Base-by-base conservation (phyloP, 2,797 vertebrate species). In the Cossypha niveicapilla region DNA sequence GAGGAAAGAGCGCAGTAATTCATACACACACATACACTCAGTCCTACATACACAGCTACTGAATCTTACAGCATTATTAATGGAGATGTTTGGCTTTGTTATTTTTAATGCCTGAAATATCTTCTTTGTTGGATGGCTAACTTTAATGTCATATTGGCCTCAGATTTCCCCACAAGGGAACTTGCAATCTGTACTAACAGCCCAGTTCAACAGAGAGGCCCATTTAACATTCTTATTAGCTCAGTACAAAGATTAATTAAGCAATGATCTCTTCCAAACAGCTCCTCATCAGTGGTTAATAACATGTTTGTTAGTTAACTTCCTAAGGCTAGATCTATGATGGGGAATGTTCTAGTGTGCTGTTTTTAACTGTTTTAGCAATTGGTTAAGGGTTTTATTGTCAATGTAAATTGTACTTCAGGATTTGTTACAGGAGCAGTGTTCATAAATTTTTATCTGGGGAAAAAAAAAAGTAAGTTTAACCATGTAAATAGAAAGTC, bases 241-340 rank as follows among this genome's bases (percentile, higher is more conserved):
- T 97, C 73, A 87, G 90, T 81, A 93, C 93, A 86, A 94, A 97
- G 96, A 97, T 97, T 95, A 97, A 97, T 97, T 97, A 97, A 97
- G 94, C 76, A 95, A 94, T 92, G 86, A 92, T 86, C 65, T 94
- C 63, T 94, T 95, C 81, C 86, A 78, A 80, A 60, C 51, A 68
- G 77, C 74, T 88, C 68, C 89, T 92, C 92, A 74, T 92, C 86
- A 89, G 83, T 93, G 91, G 90, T 92, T 92, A 96, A 95, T 93
- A 97, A 88, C 81, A 60, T 77, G 70, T 95, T 93, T 95, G 85
- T 94, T 94, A 88, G 92, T 91, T 96, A 94, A 92, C 58, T 97
- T 97, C 92, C 85, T 80, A 67, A 77, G 91, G 92, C 85, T 78
- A 70, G 87, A 54, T 87, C 74, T 87, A 47, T 32, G 60, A 78